Base-by-base conservation (phyloP, 2,888 invertebrate genomes). In the Trissolcus japonicus region DNA sequence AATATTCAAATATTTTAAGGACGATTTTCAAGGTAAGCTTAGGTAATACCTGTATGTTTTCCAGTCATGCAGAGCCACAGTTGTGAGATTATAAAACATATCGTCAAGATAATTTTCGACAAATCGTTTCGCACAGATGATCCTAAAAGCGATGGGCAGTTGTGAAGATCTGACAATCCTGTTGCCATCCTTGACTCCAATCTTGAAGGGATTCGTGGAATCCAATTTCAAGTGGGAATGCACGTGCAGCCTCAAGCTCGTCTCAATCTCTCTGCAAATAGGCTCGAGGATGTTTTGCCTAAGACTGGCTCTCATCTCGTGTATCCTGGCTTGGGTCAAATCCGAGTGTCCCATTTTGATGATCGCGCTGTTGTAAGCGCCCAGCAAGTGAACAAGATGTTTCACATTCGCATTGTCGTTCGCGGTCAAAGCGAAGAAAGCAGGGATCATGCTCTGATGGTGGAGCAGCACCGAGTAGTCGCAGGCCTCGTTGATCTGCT, bases 41-140 rank as follows among this genome's bases (percentile, higher is more conserved):
- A n/a, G n/a, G n/a, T n/a, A 6, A 25, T 96, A 21, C 96, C 95
- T 79, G 87, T 99, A 99, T 0, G 97, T 98, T 89, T 95, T 95
- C 97, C 98, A 99, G 89, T 99, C 98, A 82, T 99, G 98, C 54
- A 98, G 90, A 6, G 98, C 98, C 35, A 99, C 97, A 1, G 98
- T 97, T 0, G 98, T 98, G 83, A 99, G 91, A 90, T 99, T 98
- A 90, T 99, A 99, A 90, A 98, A 99, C 87, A 96, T 97, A 80
- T 93, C 94, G 84, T 98, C 97, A 80, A 99, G 91, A 89, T 98
- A 98, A 86, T 96, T 94, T 88, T 98, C 98, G 7, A 97, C 93
- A 84, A 90, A 91, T 68, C 84, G 86, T 79, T 86, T 91, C 50
- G 81, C 82, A 66, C 68, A 87, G 76, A 87, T 82, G 73, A 84